Evolutionary conservation across 1,140 invertebrate species (phyloP).

Genomic region (Bilobella aurantiaca): DNA sequence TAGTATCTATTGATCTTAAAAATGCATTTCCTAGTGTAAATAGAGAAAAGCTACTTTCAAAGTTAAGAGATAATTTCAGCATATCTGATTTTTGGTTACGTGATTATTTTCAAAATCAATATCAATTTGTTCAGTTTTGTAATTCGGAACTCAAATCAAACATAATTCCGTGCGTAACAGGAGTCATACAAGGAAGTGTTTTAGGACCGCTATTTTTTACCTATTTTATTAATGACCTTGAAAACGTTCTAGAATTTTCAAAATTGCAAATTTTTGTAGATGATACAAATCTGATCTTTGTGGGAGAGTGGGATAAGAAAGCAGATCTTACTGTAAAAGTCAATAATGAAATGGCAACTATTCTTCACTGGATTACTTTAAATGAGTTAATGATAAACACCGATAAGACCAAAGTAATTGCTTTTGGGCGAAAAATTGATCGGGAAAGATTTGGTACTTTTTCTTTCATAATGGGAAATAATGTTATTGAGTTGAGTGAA

Average conservation of each 20-base stretch:
- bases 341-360: not conserved
- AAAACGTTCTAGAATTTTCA: not conserved
- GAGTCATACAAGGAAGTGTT: slow-evolving; percentile 10
- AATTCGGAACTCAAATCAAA: not conserved
- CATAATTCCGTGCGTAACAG: not conserved
- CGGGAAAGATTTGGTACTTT: not conserved
- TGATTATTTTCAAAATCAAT: slow-evolving; percentile 7
- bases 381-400: not conserved
- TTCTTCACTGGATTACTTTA: not conserved
- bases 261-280: slow-evolving; percentile 9
- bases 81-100: slow-evolving; percentile 17
- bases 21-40: slow-evolving; percentile 14
- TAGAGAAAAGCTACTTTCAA: not conserved
- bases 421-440: not conserved
- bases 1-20: slow-evolving; percentile 11
- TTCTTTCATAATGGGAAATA: not conserved
- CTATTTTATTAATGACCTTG: slow-evolving; percentile 14
- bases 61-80: slow-evolving; percentile 9
- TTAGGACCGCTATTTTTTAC: slow-evolving; percentile 11
- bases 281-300: slow-evolving; percentile 12
- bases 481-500: not conserved
- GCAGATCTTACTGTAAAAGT: not conserved
- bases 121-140: slow-evolving; percentile 10
- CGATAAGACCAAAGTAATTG: not conserved
- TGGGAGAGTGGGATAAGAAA: not conserved